A percentile compares a stretch with the other conserved stretches of the same genome.
Conservation (phyloP, 2,888 invertebrate species). For the Cephus runcator region DNA sequence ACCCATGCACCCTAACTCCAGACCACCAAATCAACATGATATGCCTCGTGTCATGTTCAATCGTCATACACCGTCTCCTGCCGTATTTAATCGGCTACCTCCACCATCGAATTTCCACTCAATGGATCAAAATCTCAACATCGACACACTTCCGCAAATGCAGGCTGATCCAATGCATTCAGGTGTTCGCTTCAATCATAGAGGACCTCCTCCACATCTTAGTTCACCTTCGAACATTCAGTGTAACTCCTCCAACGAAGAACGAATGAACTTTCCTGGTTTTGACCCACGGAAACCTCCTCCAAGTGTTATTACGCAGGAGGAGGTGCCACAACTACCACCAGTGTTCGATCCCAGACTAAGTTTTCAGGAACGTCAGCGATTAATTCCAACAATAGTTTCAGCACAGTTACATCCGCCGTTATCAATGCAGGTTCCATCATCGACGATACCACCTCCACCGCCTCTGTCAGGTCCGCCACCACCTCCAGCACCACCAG, state of each 20-base stretch:
- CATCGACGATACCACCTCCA: slow-evolving; percentile 18
- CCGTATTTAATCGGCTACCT: neutral
- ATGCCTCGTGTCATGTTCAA: slow-evolving; percentile 15
- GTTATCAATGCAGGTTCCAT: slow-evolving; percentile 3
- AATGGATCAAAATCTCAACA: neutral
- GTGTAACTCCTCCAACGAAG: neutral
- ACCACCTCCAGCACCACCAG: slow-evolving; percentile 10
- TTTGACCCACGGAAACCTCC: slow-evolving; percentile 33
- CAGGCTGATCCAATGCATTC: neutral
- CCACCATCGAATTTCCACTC: neutral
- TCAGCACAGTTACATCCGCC: slow-evolving; percentile 10
- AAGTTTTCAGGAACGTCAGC: slow-evolving; percentile 28
- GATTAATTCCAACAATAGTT: slow-evolving; percentile 17
- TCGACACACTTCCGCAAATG: neutral
- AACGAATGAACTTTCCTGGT: slow-evolving; percentile 19
- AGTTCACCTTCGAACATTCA: neutral
- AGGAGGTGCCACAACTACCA: slow-evolving; percentile 36
- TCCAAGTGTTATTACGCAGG: slow-evolving; percentile 8
- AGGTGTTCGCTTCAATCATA: neutral
- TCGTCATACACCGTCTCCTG: slow-evolving; percentile 21
- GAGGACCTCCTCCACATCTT: neutral
- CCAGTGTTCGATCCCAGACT: slow-evolving; percentile 41
- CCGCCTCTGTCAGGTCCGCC: slow-evolving; percentile 14
- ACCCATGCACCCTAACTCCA: neutral
- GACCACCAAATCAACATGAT: neutral